Evolutionary conservation across 2,888 invertebrate genomes (phyloP), one percentile per base, ranked within the genome.

Genomic region (Phragmatobia fuliginosa): DNA sequence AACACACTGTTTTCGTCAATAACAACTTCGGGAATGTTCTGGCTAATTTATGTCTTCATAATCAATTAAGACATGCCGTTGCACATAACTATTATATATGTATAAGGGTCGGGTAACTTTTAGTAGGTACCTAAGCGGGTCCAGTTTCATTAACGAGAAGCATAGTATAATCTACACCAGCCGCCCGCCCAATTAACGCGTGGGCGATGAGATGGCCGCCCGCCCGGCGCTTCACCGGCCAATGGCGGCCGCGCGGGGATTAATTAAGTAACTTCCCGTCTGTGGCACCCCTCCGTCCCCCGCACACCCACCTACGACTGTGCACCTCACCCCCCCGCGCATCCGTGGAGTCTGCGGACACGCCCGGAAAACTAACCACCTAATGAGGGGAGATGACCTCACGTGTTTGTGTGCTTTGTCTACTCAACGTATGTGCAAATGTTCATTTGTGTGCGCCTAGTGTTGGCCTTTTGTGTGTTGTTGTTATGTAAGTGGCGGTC

Each of bases 381-480:
- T 95, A 95, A 95, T 94, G 94, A 95, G 94, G 94, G 94, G 94
- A 94, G 94, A 95, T 95, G 94, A 95, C 94, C 94, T 94, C 93
- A 91, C 92, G 92, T 92, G 91, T 89, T 90, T 91, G 94, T 94
- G 94, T 94, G 92, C 91, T 91, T 92, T 91, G 92, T 92, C 92
- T 92, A 90, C 87, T 85, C 85, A 85, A 83, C 88, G 86, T 90
- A 90, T 88, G 90, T 91, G 92, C 91, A 91, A 92, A 91, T 83
- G 89, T 91, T 88, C 89, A 89, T 90, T 90, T 90, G 91, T 92
- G 91, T 90, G 89, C 85, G 84, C 88, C 56, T 56, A 28, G 89
- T 87, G 90, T 88, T 90, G 88, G 90, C 86, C 91, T 90, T 90
- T 92, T 91, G 91, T 93, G 89, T 90, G 88, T 85, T 56, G 56